phyloP scores from a whole-genome alignment of 1,140 invertebrate species.

The Charaxes varanes region DNA sequence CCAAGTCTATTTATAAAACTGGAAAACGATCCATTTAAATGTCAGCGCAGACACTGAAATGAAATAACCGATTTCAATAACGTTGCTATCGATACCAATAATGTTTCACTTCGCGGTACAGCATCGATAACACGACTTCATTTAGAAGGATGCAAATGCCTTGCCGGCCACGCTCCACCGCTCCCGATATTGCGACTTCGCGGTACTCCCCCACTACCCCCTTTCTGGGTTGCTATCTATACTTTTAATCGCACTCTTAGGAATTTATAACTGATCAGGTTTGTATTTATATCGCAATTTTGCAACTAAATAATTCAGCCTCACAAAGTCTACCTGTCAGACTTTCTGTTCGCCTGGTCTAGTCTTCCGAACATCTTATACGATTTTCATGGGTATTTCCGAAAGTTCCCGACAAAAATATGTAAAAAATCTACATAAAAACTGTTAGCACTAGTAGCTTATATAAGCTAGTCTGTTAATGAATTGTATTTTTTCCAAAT shows the following conservation, averaged over 20 bases:
- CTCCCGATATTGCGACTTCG: slow-evolving; percentile 50
- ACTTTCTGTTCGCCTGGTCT: no score
- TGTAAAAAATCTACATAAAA: background rate
- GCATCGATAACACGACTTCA: slow-evolving; percentile 58
- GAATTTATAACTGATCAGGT: no score
- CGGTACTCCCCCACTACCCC: slow-evolving; percentile 18
- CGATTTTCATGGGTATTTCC: no score
- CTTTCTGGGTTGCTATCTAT: slow-evolving; percentile 42
- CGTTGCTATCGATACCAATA: no score
- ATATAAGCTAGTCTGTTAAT: no score
- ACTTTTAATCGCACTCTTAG: slow-evolving; percentile 50
- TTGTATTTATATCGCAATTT: no score
- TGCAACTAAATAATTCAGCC: no score
- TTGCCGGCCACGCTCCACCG: slow-evolving; percentile 40
- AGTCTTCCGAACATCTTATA: no score
- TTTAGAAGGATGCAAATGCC: slow-evolving; percentile 61
- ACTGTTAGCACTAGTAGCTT: no score
- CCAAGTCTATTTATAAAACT: slow-evolving; percentile 3
- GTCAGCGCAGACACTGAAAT: slow-evolving; percentile 11
- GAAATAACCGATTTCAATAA: slow-evolving; percentile 21
- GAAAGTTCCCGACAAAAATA: background rate
- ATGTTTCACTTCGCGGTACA: slow-evolving; percentile 33
- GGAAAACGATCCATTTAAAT: no score
- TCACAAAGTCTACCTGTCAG: no score
- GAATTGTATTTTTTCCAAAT: no score